Conservation (phyloP, 2,797 vertebrate species). For the Danionella dracula region DNA sequence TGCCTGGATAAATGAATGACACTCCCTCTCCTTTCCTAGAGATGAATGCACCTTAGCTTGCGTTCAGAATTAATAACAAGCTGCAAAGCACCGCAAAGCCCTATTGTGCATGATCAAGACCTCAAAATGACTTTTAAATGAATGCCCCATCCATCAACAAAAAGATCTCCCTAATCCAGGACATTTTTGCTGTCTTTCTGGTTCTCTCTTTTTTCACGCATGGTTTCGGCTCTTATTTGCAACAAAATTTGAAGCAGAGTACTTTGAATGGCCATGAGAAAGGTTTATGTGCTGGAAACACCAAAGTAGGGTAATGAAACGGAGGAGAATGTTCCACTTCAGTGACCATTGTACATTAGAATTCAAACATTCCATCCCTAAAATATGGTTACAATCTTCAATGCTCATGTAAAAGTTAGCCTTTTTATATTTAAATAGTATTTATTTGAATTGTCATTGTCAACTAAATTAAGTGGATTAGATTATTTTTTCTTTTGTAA, state of each 20-base stretch:
- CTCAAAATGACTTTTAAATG: constrained; percentile 39
- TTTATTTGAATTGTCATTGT: too few relatives aligned
- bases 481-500: too few relatives aligned
- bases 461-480: too few relatives aligned
- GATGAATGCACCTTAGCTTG: constrained; percentile 29
- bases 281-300: constrained; percentile 23
- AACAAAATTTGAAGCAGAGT: not conserved
- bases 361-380: constrained; percentile 3
- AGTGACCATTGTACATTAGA: not conserved
- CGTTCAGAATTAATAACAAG: constrained; percentile 37
- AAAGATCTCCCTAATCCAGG: constrained; percentile 2
- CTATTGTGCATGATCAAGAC: constrained; percentile 30
- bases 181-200: not conserved
- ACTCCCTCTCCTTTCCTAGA: constrained; percentile 25
- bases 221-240: constrained; percentile 28
- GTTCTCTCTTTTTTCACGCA: not conserved
- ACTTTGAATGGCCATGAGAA: constrained; percentile 14
- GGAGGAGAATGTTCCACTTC: constrained; percentile 5
- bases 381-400: constrained; percentile 5
- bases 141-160: constrained; percentile 19
- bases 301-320: constrained; percentile 27
- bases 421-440: too few relatives aligned
- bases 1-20: constrained; percentile 32
- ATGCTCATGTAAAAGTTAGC: constrained; percentile 1
- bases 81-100: constrained; percentile 4